These are phyloP conservation scores for Dryocosmus kuriphilus DNA, from an alignment of 2,888 invertebrate species.

Conservation along the genomic window DNA sequence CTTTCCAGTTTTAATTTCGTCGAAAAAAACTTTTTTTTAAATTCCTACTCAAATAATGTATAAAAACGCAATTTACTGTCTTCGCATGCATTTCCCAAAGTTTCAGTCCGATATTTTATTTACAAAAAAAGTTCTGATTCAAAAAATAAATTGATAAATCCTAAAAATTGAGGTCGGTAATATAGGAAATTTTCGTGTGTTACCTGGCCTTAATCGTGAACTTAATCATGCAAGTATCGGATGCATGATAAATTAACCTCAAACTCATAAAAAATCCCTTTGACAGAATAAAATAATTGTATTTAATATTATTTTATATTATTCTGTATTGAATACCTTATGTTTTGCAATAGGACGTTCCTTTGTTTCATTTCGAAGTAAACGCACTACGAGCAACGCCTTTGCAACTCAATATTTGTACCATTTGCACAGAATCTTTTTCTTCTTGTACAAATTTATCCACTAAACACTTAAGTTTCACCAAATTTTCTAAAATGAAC, in stretches of 20 bases:
- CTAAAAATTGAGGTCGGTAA: too few relatives aligned
- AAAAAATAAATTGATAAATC: too few relatives aligned
- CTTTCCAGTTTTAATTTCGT: too few relatives aligned
- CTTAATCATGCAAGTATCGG: neutral
- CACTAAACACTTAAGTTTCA: neutral
- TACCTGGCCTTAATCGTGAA: too few relatives aligned
- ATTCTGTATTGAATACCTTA: slow-evolving; percentile 8
- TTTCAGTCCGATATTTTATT: too few relatives aligned
- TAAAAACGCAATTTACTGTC: too few relatives aligned
- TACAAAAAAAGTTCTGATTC: too few relatives aligned
- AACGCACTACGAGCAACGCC: neutral
- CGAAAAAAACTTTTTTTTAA: too few relatives aligned
- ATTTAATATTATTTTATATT: neutral
- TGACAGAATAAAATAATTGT: neutral
- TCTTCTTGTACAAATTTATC: neutral
- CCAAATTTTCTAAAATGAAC: neutral
- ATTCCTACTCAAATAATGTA: too few relatives aligned
- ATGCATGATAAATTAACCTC: neutral
- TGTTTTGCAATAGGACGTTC: slow-evolving; percentile 1
- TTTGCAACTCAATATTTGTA: neutral
- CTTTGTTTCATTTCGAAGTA: neutral
- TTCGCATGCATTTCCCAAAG: too few relatives aligned
- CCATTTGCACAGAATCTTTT: neutral
- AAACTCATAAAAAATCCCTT: neutral
- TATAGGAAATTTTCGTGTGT: too few relatives aligned